These are phyloP conservation scores for Brachionus koreanus DNA, from an alignment of 1,140 invertebrate species.

Conservation along the genomic window DNA sequence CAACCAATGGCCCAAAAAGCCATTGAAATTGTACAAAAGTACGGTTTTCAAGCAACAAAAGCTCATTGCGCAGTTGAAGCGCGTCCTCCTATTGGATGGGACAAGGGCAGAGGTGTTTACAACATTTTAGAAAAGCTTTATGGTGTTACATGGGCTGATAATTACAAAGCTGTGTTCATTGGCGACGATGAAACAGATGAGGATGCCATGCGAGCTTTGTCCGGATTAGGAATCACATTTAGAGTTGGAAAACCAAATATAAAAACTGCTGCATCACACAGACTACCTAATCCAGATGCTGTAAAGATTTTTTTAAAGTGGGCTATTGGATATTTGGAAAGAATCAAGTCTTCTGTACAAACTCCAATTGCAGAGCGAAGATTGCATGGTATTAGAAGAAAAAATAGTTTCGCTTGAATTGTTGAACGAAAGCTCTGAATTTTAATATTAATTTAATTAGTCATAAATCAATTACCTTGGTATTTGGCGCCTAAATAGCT, in stretches of 20 bases:
- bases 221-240: constrained; percentile 78
- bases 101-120: constrained; percentile 81
- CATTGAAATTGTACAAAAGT: constrained; percentile 9
- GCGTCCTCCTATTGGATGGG: constrained; percentile 81
- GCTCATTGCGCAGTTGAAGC: constrained; percentile 81
- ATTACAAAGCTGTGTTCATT: constrained; percentile 81
- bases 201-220: constrained; percentile 77
- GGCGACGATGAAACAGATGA: constrained; percentile 85
- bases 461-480: too few species aligned
- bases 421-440: background rate
- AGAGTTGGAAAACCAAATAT: constrained; percentile 61
- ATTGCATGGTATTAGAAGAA: constrained; percentile 7
- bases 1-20: constrained; percentile 61
- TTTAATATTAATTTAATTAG: background rate
- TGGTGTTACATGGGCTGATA: constrained; percentile 82
- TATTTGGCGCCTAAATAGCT: background rate
- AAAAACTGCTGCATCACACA: constrained; percentile 39
- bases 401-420: background rate
- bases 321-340: constrained; percentile 32
- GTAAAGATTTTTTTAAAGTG: constrained; percentile 35
- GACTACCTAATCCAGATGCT: background rate
- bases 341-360: background rate
- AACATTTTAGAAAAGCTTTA: constrained; percentile 82
- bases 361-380: background rate
- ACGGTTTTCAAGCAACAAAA: constrained; percentile 15